phyloP scores from a whole-genome alignment of 1,140 invertebrate species.

The Pseudobourletiella spinata region DNA sequence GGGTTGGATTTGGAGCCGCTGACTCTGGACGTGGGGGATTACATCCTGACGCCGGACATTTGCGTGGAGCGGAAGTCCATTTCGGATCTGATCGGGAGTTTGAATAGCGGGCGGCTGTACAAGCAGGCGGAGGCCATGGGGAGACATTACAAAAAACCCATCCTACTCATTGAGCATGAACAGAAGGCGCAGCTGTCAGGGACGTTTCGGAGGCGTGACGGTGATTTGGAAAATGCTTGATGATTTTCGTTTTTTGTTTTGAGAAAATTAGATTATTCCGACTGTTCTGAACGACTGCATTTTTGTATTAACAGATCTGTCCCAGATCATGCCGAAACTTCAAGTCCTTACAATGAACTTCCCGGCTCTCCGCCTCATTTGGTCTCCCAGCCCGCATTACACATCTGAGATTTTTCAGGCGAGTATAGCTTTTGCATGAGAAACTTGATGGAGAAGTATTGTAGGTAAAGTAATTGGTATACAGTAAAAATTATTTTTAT shows the following conservation, averaged over 20 bases:
- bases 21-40: constrained; percentile 79
- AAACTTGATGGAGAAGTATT: too few species aligned
- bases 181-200: constrained; percentile 72
- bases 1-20: constrained; percentile 89
- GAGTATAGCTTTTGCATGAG: constrained; percentile 8
- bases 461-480: too few species aligned
- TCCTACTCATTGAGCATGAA: constrained; percentile 96
- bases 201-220: neutral
- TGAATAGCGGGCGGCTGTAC: constrained; percentile 84
- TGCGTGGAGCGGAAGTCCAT: constrained; percentile 96
- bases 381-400: constrained; percentile 91
- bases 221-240: too few species aligned
- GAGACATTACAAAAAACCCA: constrained; percentile 73
- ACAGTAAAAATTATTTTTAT: too few species aligned
- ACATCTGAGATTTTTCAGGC: constrained; percentile 87
- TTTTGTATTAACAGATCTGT: constrained; percentile 23
- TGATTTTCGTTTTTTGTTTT: constrained; percentile 36
- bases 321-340: constrained; percentile 51
- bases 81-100: constrained; percentile 91
- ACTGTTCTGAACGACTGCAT: neutral
- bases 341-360: constrained; percentile 91
- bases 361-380: constrained; percentile 80
- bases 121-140: constrained; percentile 88
- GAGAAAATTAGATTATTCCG: neutral
- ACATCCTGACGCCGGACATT: constrained; percentile 92